Percentiles rank a stretch among this genome's conserved stretches.
phyloP scores from a whole-genome alignment of 2,888 invertebrate species.

The Drosophila phalerata region DNA sequence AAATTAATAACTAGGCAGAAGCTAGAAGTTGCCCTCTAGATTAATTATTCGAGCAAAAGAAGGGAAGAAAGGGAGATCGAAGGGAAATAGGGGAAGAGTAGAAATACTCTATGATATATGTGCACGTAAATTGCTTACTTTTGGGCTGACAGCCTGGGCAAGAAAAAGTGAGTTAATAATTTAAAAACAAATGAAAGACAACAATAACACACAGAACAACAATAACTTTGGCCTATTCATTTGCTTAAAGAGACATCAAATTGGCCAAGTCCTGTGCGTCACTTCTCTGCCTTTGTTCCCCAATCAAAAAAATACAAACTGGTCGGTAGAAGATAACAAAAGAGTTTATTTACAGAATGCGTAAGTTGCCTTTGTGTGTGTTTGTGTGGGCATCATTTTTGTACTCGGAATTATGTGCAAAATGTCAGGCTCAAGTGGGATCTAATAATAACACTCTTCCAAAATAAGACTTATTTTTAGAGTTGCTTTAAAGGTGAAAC shows the following conservation, averaged over 20 bases:
- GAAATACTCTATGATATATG: slow-evolving; percentile 43
- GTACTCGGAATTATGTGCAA: not conserved
- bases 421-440: slow-evolving; percentile 21
- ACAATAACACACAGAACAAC: slow-evolving; percentile 3
- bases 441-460: not conserved
- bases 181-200: slow-evolving; percentile 55
- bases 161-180: slow-evolving; percentile 62
- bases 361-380: not conserved
- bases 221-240: slow-evolving; percentile 32
- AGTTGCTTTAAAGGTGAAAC: not conserved
- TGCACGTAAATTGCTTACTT: slow-evolving; percentile 48
- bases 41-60: slow-evolving; percentile 51
- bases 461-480: not conserved
- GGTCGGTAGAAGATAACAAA: slow-evolving; percentile 36
- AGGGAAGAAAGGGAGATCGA: not conserved
- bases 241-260: slow-evolving; percentile 44
- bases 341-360: slow-evolving; percentile 29
- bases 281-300: not conserved
- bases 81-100: not conserved
- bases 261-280: slow-evolving; percentile 10
- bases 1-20: slow-evolving; percentile 64
- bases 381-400: slow-evolving; percentile 6
- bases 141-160: slow-evolving; percentile 3
- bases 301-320: slow-evolving; percentile 10
- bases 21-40: slow-evolving; percentile 46